Percentiles rank a stretch among this genome's conserved stretches.
Evolutionary conservation across 2,113 vertebrate genomes (phyloP).

Genomic region (Recurvirostra avosetta): DNA sequence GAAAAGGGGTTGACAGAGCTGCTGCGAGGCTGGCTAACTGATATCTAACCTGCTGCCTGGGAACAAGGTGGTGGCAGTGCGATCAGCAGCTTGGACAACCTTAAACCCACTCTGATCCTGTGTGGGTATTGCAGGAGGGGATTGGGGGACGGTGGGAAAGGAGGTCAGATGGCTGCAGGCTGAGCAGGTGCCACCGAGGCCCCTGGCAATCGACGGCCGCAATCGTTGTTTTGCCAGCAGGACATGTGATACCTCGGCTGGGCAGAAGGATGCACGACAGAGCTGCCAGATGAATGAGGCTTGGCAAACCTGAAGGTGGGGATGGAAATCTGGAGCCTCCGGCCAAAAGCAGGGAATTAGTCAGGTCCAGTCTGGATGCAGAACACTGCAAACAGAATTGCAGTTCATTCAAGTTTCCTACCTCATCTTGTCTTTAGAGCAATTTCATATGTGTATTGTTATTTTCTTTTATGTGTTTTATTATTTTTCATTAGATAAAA

Average conservation of each 20-base stretch:
- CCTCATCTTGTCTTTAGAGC: background rate
- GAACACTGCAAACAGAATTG: background rate
- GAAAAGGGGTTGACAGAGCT: background rate
- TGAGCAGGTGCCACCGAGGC: background rate
- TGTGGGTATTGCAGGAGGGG: background rate
- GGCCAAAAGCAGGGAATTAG: background rate
- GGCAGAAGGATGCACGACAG: background rate
- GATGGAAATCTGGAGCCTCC: background rate
- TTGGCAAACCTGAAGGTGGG: background rate
- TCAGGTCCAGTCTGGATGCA: background rate
- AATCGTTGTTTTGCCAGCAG: background rate
- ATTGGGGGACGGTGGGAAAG: background rate
- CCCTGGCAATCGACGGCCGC: background rate
- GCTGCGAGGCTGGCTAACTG: background rate
- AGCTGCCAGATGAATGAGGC: constrained; percentile 9
- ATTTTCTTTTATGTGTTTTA: background rate
- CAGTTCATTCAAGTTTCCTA: background rate
- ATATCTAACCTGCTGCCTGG: background rate
- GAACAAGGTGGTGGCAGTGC: background rate
- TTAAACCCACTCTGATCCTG: background rate
- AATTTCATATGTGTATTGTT: background rate
- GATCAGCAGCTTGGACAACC: background rate
- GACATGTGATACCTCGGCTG: background rate
- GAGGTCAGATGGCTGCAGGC: constrained; percentile 30
- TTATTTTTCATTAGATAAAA: background rate